phyloP scores from a whole-genome alignment of 2,797 vertebrate genomes.

The Heteromormyrus szaboi region DNA sequence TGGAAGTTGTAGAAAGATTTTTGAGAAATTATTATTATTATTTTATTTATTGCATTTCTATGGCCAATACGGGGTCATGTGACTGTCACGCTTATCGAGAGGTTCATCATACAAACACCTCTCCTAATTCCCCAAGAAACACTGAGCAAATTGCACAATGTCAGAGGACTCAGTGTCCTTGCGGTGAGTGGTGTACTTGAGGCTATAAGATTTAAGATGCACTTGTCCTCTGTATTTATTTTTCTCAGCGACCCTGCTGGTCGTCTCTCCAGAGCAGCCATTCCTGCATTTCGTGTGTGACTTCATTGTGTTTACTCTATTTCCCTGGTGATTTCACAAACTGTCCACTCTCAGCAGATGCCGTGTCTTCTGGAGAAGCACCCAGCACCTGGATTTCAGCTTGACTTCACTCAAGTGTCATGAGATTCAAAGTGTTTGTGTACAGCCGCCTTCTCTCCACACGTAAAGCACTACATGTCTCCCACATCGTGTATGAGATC shows the following conservation, averaged over 20 bases:
- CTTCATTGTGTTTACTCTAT: conserved; percentile 36
- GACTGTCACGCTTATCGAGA: neutral
- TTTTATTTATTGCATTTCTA: neutral
- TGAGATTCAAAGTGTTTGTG: conserved; percentile 28
- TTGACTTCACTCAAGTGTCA: conserved; percentile 35
- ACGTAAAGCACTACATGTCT: conserved; percentile 7
- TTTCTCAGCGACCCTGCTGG: conserved; percentile 34
- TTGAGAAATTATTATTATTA: conserved; percentile 20
- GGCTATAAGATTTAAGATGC: conserved; percentile 7
- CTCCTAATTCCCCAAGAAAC: neutral
- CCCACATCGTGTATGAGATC: conserved; percentile 4
- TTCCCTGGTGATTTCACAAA: conserved; percentile 37
- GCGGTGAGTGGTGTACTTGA: neutral
- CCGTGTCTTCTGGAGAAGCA: neutral
- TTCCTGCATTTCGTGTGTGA: conserved; percentile 23
- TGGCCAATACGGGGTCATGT: neutral
- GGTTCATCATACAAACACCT: neutral
- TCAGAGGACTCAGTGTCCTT: neutral
- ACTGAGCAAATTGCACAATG: neutral
- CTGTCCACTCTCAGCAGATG: conserved; percentile 26
- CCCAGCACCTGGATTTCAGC: conserved; percentile 37
- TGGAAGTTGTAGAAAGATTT: conserved; percentile 23
- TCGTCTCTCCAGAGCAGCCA: conserved; percentile 33
- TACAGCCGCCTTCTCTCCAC: conserved; percentile 13
- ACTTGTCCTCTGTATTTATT: neutral